phyloP scores from a whole-genome alignment of 2,113 vertebrate species.

The Pavo muticus region DNA sequence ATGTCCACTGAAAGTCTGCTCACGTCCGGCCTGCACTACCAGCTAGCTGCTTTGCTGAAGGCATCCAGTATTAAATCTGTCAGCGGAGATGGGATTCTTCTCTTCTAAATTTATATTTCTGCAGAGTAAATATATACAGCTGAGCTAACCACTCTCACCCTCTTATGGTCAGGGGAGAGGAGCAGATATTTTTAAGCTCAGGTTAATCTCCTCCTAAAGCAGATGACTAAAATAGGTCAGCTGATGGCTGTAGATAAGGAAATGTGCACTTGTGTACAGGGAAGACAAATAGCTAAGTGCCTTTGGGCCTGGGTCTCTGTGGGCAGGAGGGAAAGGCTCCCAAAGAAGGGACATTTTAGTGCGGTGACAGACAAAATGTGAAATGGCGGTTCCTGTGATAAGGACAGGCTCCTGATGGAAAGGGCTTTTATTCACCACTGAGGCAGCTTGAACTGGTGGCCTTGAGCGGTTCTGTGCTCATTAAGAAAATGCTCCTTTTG shows the following conservation, averaged over 20 bases:
- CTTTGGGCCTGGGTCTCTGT: neutral
- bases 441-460: rapidly evolving
- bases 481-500: neutral
- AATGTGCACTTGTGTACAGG: neutral
- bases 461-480: neutral
- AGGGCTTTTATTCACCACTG: neutral
- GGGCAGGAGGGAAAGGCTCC: neutral
- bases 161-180: constrained; percentile 23
- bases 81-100: constrained; percentile 41
- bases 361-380: neutral
- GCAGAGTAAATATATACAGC: constrained; percentile 50
- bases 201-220: constrained; percentile 57
- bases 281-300: neutral
- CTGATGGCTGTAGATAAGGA: neutral
- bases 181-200: constrained; percentile 50
- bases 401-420: neutral
- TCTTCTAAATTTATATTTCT: constrained; percentile 49
- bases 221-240: constrained; percentile 38
- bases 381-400: neutral
- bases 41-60: neutral
- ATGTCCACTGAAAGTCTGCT: neutral
- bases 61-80: neutral
- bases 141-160: constrained; percentile 42
- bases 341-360: neutral
- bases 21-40: neutral